phyloP scores from a whole-genome alignment of 2,113 vertebrate genomes.

The Regulus satrapa region DNA sequence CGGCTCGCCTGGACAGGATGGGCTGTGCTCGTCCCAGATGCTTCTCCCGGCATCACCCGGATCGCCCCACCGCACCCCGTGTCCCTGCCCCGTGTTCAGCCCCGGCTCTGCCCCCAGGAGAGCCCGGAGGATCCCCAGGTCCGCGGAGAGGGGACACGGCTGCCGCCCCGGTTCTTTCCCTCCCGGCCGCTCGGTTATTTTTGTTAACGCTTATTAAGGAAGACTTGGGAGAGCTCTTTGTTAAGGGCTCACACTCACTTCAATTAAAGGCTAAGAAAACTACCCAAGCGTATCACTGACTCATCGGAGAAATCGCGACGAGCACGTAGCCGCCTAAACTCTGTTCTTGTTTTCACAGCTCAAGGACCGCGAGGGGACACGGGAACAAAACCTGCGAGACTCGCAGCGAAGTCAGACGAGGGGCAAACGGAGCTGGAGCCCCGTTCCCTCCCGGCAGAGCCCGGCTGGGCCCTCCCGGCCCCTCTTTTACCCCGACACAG shows the following conservation, averaged over 20 bases:
- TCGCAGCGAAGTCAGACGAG: not conserved
- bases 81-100: not conserved
- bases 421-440: not conserved
- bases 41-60: not conserved
- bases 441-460: fast-evolving
- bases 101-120: not conserved
- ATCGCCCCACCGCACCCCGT: fast-evolving
- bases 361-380: not conserved
- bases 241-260: not conserved
- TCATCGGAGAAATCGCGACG: constrained; percentile 31
- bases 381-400: not conserved
- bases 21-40: not conserved
- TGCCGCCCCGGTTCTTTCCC: not conserved
- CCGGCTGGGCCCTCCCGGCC: not conserved
- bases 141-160: not conserved
- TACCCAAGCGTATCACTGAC: constrained; percentile 36
- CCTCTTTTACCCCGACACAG: fast-evolving
- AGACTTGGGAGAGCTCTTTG: constrained; percentile 25
- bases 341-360: not conserved
- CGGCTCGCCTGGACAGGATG: fast-evolving
- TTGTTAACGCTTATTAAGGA: constrained; percentile 6
- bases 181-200: not conserved
- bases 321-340: not conserved
- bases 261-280: constrained; percentile 37
- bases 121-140: fast-evolving